Evolutionary conservation across 2,113 vertebrate species (phyloP).

Genomic region (Laterallus jamaicensis): DNA sequence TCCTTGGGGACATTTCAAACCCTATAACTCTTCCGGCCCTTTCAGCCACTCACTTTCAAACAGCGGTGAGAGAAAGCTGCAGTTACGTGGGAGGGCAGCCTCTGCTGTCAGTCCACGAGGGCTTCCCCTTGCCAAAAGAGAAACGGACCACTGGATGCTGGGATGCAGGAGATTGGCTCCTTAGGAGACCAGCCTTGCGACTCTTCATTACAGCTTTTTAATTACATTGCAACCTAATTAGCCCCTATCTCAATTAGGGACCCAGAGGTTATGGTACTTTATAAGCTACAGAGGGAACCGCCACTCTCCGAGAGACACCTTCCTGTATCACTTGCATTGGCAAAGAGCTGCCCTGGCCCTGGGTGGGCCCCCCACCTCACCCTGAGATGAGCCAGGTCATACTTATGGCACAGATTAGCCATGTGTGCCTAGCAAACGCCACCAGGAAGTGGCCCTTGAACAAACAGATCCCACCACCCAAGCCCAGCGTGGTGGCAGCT

Average conservation of each 20-base stretch:
- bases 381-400: not conserved
- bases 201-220: not conserved
- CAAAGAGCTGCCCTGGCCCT: accelerated
- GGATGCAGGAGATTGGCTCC: not conserved
- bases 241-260: not conserved
- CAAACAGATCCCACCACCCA: not conserved
- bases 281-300: not conserved
- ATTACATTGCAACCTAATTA: not conserved
- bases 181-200: not conserved
- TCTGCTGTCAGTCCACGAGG: not conserved
- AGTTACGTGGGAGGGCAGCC: not conserved
- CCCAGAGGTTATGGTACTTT: not conserved
- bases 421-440: accelerated
- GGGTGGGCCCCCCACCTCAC: not conserved
- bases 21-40: not conserved
- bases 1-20: not conserved
- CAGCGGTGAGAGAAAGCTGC: not conserved
- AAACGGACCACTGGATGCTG: not conserved
- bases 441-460: not conserved
- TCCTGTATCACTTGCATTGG: not conserved
- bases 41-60: not conserved
- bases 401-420: not conserved
- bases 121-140: not conserved
- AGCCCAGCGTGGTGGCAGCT: not conserved
- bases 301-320: not conserved